Conservation (phyloP, 2,113 vertebrate species). For the Actinemys pallida region DNA sequence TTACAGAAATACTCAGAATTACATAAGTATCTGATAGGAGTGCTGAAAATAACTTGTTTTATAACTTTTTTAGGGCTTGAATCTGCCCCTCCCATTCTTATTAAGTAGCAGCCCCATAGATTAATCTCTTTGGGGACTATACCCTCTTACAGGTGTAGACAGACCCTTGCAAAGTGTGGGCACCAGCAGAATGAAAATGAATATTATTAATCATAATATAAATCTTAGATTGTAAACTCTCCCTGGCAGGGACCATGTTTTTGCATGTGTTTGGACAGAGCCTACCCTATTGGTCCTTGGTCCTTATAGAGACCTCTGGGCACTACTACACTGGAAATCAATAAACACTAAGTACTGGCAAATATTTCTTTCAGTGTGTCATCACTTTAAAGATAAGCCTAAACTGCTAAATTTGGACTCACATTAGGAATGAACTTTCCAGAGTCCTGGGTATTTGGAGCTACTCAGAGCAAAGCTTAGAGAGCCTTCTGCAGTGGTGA, state of each 20-base stretch:
- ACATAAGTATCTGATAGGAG: constrained; percentile 41
- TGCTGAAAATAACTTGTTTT: constrained; percentile 3
- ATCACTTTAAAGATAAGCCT: not conserved
- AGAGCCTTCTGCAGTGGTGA: not conserved
- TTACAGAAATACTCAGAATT: not conserved
- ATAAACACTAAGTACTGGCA: not conserved
- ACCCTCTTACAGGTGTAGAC: not conserved
- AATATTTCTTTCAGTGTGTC: fast-evolving
- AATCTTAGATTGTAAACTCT: not conserved
- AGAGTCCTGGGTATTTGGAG: not conserved
- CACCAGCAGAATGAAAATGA: not conserved
- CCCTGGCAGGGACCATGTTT: not conserved
- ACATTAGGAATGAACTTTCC: not conserved
- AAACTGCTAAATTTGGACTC: not conserved
- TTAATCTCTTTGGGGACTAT: not conserved
- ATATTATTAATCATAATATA: not conserved
- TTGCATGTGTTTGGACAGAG: not conserved
- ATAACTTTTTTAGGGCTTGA: constrained; percentile 10
- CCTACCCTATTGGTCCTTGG: not conserved
- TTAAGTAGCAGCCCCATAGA: not conserved
- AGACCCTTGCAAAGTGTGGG: not conserved
- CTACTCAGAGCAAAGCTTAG: not conserved
- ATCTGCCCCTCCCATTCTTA: not conserved
- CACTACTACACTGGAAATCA: not conserved
- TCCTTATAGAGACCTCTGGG: not conserved